Base-by-base conservation (phyloP, 2,797 vertebrate genomes). In the Podargus strigoides region DNA sequence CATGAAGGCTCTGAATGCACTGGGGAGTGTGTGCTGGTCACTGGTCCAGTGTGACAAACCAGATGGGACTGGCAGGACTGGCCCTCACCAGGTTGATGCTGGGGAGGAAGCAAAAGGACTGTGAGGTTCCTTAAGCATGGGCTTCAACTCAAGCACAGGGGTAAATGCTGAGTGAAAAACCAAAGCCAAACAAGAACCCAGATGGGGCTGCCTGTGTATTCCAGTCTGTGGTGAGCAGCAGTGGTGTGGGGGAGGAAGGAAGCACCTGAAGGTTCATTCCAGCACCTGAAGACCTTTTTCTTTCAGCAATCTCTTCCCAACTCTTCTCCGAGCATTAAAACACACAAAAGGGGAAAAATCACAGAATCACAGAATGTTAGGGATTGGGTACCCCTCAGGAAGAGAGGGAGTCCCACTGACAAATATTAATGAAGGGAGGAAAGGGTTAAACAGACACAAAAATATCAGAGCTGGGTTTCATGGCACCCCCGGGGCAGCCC, bases 201-300 rank as follows among this genome's bases (percentile, higher is more conserved):
- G 30, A 18, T 0, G 19, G 13, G 21, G 44, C 41, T 77, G 56
- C 41, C 44, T 3, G 7, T 16, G 28, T 12, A 13, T 19, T 55
- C 53, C 60, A 86, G 68, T 22, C 64, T 14, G 7, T 12, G 20
- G 52, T 1, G 8, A 47, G 66, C 59, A 37, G 39, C 46, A 49
- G 5, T 1, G 3, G 18, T 0, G 0, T 23, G 32, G 32, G 42
- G 41, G 32, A 90, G 37, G 30, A 68, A n/a, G 50, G 36, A 72
- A 32, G 32, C 9, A 81, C 37, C 55, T 53, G 68, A 46, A 44
- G 28, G 52, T 66, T 26, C 34, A 24, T 24, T 52, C 20, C 44
- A 59, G 18, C 2, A 42, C 24, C 39, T 44, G 58, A 30, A 67
- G 42, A 11, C 22, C 32, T 62, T 74, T 72, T 62, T 8, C 39